These are phyloP conservation scores for Pyralis farinalis DNA, from an alignment of 2,888 invertebrate genomes.

Conservation along the genomic window DNA sequence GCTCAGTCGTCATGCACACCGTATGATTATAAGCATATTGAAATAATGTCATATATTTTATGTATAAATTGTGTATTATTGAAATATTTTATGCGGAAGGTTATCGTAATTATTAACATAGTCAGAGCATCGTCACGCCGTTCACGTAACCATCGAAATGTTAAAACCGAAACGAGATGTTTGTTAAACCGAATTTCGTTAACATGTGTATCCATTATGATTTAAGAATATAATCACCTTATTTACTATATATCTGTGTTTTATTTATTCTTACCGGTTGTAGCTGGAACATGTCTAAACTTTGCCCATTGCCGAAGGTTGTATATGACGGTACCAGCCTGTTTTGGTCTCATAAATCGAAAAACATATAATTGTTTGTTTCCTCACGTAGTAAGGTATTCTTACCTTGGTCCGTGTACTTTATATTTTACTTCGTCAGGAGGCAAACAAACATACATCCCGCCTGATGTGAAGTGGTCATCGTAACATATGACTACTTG, in stretches of 20 bases:
- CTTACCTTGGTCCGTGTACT: too few relatives aligned
- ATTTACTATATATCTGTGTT: slow-evolving; percentile 39
- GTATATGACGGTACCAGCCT: too few relatives aligned
- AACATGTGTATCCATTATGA: slow-evolving; percentile 55
- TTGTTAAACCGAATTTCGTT: slow-evolving; percentile 54
- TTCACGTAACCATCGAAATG: slow-evolving; percentile 31
- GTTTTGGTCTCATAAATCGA: too few relatives aligned
- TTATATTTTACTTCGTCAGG: too few relatives aligned
- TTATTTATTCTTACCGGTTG: too few relatives aligned
- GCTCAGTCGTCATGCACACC: slow-evolving; percentile 26
- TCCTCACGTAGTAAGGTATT: too few relatives aligned
- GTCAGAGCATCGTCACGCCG: slow-evolving; percentile 16
- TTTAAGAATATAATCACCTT: slow-evolving; percentile 65
- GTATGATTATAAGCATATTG: slow-evolving; percentile 24
- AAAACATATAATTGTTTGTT: too few relatives aligned
- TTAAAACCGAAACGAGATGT: slow-evolving; percentile 29
- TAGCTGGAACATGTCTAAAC: too few relatives aligned
- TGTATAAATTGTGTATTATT: slow-evolving; percentile 26
- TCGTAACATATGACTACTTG: too few relatives aligned
- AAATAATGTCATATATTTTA: slow-evolving; percentile 33
- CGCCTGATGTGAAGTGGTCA: too few relatives aligned
- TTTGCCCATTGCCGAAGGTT: too few relatives aligned
- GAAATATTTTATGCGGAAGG: slow-evolving; percentile 22
- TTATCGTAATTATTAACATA: slow-evolving; percentile 20
- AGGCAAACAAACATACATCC: too few relatives aligned